A percentile compares a stretch with the other conserved stretches of the same genome.
Conservation (phyloP, 1,140 invertebrate genomes). For the Atta texana region DNA sequence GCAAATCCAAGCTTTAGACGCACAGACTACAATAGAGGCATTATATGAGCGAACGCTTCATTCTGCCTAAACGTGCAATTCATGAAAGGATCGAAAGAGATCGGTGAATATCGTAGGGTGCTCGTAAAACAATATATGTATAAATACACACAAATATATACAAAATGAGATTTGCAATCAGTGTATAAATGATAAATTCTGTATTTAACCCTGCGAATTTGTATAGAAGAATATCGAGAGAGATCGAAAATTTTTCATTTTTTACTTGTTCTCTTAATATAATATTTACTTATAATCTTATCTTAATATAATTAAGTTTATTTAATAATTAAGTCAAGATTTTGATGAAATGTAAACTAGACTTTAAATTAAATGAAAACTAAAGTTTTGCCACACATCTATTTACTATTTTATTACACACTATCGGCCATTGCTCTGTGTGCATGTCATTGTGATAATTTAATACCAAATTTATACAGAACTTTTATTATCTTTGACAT, state of each 20-base stretch:
- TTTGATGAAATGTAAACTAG: neutral
- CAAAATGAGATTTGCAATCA: neutral
- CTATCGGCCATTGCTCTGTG: neutral
- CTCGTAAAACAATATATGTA: slow-evolving; percentile 33
- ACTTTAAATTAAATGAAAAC: neutral
- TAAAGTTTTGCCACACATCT: neutral
- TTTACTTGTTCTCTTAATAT: neutral
- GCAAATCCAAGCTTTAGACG: slow-evolving; percentile 65
- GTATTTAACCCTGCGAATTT: neutral
- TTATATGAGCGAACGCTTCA: slow-evolving; percentile 59
- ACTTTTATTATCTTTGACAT: neutral
- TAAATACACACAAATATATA: slow-evolving; percentile 37
- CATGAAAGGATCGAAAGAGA: slow-evolving; percentile 36
- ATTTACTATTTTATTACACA: neutral
- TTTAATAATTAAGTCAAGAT: neutral
- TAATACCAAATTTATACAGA: slow-evolving; percentile 10
- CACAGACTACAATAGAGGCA: slow-evolving; percentile 69
- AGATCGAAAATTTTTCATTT: neutral
- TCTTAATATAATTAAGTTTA: neutral
- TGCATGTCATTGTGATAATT: neutral
- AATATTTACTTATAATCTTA: neutral
- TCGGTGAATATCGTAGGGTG: slow-evolving; percentile 18
- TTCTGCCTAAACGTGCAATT: slow-evolving; percentile 64
- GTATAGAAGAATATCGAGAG: neutral
- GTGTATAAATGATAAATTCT: neutral